Evolutionary conservation across 2,888 invertebrate genomes (phyloP).

Genomic region (Notodonta dromedarius): DNA sequence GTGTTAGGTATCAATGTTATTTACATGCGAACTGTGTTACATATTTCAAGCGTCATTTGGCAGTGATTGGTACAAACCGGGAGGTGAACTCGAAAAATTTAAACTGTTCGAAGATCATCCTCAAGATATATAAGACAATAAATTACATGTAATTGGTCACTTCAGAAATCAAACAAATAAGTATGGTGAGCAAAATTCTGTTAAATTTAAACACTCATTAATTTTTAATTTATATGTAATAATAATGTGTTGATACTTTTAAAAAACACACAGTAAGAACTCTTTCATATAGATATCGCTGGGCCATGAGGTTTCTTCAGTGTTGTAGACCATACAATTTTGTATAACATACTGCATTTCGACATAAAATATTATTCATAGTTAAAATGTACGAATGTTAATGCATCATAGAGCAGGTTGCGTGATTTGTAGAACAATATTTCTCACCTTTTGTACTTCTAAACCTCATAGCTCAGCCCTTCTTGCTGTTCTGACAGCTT

Average conservation of each 20-base stretch:
- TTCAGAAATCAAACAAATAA: slow-evolving; percentile 31
- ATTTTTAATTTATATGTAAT: slow-evolving; percentile 28
- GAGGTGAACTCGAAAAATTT: slow-evolving; percentile 7
- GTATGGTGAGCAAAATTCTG: slow-evolving; percentile 47
- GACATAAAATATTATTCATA: background rate
- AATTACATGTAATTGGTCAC: slow-evolving; percentile 34
- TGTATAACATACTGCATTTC: background rate
- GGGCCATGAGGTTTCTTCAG: slow-evolving; percentile 8
- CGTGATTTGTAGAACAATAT: background rate
- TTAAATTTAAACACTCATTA: slow-evolving; percentile 32
- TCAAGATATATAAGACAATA: slow-evolving; percentile 16
- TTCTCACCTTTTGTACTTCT: background rate
- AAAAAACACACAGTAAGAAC: slow-evolving; percentile 13
- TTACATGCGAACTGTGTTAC: slow-evolving; percentile 10
- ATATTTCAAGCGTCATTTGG: slow-evolving; percentile 44
- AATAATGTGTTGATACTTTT: slow-evolving; percentile 28
- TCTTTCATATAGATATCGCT: slow-evolving; percentile 16
- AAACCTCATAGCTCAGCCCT: background rate
- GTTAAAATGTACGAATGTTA: background rate
- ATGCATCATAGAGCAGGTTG: background rate
- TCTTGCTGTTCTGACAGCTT: slow-evolving; percentile 19
- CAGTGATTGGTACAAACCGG: slow-evolving; percentile 43
- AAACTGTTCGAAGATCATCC: slow-evolving; percentile 25
- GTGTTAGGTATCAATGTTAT: slow-evolving; percentile 16
- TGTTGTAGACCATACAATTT: background rate